These are phyloP conservation scores for Rotaria socialis DNA, from an alignment of 2,888 invertebrate species.

Conservation along the genomic window DNA sequence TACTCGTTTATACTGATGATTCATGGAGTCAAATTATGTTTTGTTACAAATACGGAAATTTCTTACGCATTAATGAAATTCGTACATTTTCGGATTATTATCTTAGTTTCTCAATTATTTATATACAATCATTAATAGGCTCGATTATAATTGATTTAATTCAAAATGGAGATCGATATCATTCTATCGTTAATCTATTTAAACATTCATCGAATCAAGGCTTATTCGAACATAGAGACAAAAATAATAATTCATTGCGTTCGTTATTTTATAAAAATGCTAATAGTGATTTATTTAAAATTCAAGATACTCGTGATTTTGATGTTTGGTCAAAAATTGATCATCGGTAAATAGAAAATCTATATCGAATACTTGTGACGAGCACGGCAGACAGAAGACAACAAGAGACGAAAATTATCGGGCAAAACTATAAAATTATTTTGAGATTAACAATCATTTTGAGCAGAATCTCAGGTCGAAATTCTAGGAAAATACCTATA, in stretches of 20 bases:
- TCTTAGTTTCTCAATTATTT: background rate
- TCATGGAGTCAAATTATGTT: slow-evolving; percentile 37
- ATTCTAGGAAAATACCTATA: too few relatives aligned
- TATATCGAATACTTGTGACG: too few relatives aligned
- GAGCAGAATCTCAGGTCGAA: too few relatives aligned
- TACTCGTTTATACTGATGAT: slow-evolving; percentile 34
- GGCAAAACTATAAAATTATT: too few relatives aligned
- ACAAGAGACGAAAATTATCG: too few relatives aligned
- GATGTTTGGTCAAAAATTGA: slow-evolving; percentile 33
- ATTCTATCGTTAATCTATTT: background rate
- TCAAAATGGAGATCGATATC: slow-evolving; percentile 3
- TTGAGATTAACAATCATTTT: too few relatives aligned
- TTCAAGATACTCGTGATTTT: slow-evolving; percentile 26
- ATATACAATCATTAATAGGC: background rate
- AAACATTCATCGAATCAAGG: background rate
- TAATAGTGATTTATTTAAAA: background rate
- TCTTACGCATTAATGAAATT: slow-evolving; percentile 40
- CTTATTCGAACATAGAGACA: background rate
- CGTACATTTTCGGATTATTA: slow-evolving; percentile 36
- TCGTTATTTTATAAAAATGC: background rate
- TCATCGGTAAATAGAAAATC: background rate
- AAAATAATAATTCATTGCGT: background rate
- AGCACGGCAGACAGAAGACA: too few relatives aligned
- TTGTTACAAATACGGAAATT: slow-evolving; percentile 46
- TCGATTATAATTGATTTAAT: background rate